phyloP scores from a whole-genome alignment of 2,888 invertebrate species.

The Harmothoe impar region DNA sequence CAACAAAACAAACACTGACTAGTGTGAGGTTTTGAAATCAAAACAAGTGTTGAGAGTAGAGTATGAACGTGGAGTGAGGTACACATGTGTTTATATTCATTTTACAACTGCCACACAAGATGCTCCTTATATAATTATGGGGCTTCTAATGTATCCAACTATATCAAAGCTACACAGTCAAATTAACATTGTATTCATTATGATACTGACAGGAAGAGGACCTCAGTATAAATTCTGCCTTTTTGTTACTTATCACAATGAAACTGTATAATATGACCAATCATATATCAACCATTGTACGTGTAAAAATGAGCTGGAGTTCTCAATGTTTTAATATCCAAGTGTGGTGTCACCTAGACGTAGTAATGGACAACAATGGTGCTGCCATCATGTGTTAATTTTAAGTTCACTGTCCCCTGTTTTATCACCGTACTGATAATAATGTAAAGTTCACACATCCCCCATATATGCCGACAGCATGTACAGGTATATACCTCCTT shows the following conservation, averaged over 20 bases:
- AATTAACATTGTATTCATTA: background rate
- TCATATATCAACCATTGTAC: no score
- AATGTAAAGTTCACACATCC: background rate
- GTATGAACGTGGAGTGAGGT: background rate
- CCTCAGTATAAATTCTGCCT: background rate
- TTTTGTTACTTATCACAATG: background rate
- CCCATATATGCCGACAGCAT: background rate
- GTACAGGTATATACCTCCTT: background rate
- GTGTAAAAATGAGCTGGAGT: no score
- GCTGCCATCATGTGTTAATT: slow-evolving; percentile 25
- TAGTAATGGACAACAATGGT: slow-evolving; percentile 19
- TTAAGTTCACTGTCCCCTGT: background rate
- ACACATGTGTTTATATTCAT: background rate
- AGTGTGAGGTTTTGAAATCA: slow-evolving; percentile 5
- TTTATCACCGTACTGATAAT: background rate
- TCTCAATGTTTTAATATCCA: background rate
- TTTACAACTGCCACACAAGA: slow-evolving; percentile 2
- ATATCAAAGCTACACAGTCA: background rate
- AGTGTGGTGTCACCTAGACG: background rate
- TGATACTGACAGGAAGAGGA: background rate
- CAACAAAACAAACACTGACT: background rate
- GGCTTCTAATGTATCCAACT: background rate
- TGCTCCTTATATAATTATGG: background rate
- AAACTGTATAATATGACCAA: background rate
- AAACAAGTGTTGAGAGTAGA: background rate